Percentiles rank a stretch among this genome's conserved stretches.
Evolutionary conservation across 37 sponge, comb jelly and placozoan genomes (phyloP).

Genomic region (Theonella swinhoei): DNA sequence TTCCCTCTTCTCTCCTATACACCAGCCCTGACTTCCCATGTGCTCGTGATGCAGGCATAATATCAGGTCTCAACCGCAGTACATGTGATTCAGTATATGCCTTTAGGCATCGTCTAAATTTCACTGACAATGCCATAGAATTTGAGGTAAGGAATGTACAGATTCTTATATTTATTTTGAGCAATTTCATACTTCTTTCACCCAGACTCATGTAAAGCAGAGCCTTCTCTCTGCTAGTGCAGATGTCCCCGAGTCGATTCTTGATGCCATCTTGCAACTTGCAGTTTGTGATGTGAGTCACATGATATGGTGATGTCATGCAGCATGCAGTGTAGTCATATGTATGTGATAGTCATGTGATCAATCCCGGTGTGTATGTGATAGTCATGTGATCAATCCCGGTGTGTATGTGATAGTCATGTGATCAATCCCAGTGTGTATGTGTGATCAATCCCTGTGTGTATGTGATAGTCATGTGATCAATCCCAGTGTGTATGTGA

Average conservation of each 20-base stretch:
- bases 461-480: not conserved
- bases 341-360: not conserved
- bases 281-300: constrained; percentile 77
- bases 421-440: too few relatives aligned
- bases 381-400: too few relatives aligned
- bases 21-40: constrained; percentile 47
- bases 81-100: constrained; percentile 53
- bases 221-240: constrained; percentile 63
- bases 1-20: not conserved
- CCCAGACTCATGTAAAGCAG: constrained; percentile 14
- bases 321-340: too few relatives aligned
- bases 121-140: constrained; percentile 37
- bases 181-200: not conserved
- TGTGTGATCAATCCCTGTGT: too few relatives aligned
- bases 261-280: constrained; percentile 79
- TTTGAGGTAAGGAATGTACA: not conserved
- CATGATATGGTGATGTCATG: not conserved
- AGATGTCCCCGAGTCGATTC: constrained; percentile 75
- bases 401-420: not conserved
- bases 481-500: too few relatives aligned
- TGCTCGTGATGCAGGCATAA: constrained; percentile 13
- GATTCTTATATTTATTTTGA: not conserved
- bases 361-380: too few relatives aligned
- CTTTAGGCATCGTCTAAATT: constrained; percentile 62
- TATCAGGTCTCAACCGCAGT: not conserved